Conservation (phyloP, 2,888 invertebrate genomes). For the Leucania comma region DNA sequence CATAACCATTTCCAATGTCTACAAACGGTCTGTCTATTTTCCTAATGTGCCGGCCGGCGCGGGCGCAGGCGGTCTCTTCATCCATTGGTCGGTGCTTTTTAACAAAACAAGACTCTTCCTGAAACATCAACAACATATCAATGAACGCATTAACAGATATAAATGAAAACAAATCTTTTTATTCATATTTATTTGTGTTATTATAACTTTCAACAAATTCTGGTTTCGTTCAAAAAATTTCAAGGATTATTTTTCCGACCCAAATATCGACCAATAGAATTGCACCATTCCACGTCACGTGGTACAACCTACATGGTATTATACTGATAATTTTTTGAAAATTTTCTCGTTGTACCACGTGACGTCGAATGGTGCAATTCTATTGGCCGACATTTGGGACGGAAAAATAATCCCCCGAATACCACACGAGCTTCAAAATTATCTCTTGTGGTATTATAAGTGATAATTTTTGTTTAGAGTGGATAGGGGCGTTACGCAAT, state of each 20-base stretch:
- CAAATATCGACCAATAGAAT: no score
- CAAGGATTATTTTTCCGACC: no score
- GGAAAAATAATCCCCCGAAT: no score
- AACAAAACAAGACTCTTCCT: constrained; percentile 83
- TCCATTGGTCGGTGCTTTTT: constrained; percentile 78
- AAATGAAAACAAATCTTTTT: constrained; percentile 74
- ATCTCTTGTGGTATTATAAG: no score
- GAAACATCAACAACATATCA: constrained; percentile 82
- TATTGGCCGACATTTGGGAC: no score
- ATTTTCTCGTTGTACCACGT: no score
- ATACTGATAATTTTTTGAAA: no score
- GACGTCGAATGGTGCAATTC: no score
- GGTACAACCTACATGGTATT: no score
- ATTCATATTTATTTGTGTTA: constrained; percentile 76
- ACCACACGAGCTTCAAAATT: no score
- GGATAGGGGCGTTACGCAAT: constrained; percentile 55
- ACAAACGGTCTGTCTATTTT: constrained; percentile 84
- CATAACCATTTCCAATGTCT: constrained; percentile 73
- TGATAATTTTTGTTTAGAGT: constrained; percentile 60
- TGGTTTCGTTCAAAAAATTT: constrained; percentile 70
- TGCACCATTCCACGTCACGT: no score
- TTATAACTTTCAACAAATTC: constrained; percentile 68
- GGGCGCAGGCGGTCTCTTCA: constrained; percentile 73
- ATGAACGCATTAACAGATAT: constrained; percentile 74
- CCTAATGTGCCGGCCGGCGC: constrained; percentile 78